Base-by-base conservation (phyloP, 2,113 vertebrate species). In the Ibidorhyncha struthersii region DNA sequence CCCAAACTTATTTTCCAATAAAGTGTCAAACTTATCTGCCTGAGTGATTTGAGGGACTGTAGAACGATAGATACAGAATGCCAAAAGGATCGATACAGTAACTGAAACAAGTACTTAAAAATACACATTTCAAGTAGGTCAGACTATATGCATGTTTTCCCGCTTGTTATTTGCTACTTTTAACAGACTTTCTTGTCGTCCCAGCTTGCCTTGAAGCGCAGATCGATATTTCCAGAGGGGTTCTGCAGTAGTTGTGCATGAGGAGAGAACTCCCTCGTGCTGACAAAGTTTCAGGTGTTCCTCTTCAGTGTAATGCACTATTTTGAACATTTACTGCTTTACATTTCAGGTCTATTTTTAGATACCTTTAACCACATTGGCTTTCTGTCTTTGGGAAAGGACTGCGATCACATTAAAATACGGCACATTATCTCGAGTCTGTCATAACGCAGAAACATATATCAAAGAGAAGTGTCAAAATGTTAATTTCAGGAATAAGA, bases 101-200 rank as follows among this genome's bases (percentile, higher is more conserved):
- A 17, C 49, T 32, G 83, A 12, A 45, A 18, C 8, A 63, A 53
- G 43, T 1, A 3, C 23, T 36, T 20, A 41, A 13, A 71, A 6
- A 3, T 8, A 20, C 50, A 4, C 3, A 22, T 61, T 40, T 18
- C 62, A 18, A 36, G 19, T 0, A n/a, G 55, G 23, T 34, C 63
- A 53, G 36, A 1, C 9, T 7, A 2, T 6, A 1, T 1, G 7
- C 30, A 3, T 8, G 11, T 41, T 61, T 50, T 50, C 22, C 86
- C 72, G 30, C 63, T 17, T 27, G 9, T 9, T 55, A 7, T 32
- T 86, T 50, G 30, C 62, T 77, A 27, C 53, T 52, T 76, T 62
- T 34, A 65, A 61, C 10, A 2, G 18, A 5, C 23, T 43, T 55
- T 6, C 25, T 14, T 41, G 27, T 20, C 16, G 4, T 12, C 59